phyloP scores from a whole-genome alignment of 1,140 invertebrate genomes.

The Heliconius eleuchia region DNA sequence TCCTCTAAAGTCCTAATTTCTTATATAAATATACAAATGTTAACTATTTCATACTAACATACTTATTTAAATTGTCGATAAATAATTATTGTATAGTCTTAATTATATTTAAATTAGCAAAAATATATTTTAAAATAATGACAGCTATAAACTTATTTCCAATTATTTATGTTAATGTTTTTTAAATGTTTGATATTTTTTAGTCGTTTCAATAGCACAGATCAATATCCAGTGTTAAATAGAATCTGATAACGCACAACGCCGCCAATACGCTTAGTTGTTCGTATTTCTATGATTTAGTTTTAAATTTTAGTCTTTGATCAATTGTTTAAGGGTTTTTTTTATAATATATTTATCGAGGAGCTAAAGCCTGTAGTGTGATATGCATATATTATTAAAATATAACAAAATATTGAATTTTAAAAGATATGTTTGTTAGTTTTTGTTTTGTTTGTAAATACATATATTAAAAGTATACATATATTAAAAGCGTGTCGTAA shows the following conservation, averaged over 20 bases:
- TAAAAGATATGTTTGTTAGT: not conserved
- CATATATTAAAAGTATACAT: no score
- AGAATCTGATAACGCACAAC: slow-evolving; percentile 57
- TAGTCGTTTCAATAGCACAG: slow-evolving; percentile 16
- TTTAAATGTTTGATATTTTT: not conserved
- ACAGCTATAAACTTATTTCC: not conserved
- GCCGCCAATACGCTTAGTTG: slow-evolving; percentile 63
- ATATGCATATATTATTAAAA: not conserved
- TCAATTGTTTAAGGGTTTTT: slow-evolving; percentile 29
- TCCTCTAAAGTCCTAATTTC: not conserved
- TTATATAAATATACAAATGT: not conserved
- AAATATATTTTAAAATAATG: not conserved
- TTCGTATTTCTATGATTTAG: slow-evolving; percentile 58
- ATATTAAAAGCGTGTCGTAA: no score
- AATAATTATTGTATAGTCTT: not conserved
- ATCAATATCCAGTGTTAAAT: slow-evolving; percentile 13
- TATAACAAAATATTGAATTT: no score
- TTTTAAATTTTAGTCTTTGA: slow-evolving; percentile 50
- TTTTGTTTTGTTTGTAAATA: not conserved
- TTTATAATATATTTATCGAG: slow-evolving; percentile 28
- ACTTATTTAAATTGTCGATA: not conserved
- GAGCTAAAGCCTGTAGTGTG: slow-evolving; percentile 23
- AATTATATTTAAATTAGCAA: no score
- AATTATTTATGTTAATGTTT: not conserved
- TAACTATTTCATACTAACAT: not conserved